These are phyloP conservation scores for Sula dactylatra DNA, from an alignment of 2,113 vertebrate species.

Conservation along the genomic window DNA sequence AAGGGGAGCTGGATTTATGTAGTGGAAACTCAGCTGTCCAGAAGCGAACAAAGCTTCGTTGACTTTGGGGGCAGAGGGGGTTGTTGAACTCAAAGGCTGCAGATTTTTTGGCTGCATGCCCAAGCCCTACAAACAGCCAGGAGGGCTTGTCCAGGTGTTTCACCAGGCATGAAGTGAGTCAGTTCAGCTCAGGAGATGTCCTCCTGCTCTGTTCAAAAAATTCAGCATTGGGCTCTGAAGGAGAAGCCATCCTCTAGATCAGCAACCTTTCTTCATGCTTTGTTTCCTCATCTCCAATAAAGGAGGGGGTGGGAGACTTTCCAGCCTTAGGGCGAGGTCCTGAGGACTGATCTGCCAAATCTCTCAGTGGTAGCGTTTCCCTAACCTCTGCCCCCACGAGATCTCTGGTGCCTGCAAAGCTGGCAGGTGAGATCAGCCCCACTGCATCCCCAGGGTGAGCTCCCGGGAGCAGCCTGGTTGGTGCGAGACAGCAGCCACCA, in stretches of 20 bases:
- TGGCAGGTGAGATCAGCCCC: neutral
- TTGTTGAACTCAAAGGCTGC: neutral
- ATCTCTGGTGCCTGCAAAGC: neutral
- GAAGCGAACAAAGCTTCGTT: neutral
- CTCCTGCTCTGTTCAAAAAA: neutral
- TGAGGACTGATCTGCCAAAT: neutral
- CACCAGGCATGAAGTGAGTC: neutral
- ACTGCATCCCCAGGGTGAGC: neutral
- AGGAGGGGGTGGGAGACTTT: neutral
- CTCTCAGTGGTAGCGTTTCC: neutral
- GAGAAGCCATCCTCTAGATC: neutral
- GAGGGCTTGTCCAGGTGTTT: neutral
- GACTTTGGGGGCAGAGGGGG: neutral
- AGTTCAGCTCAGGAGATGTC: neutral
- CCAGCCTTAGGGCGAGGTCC: neutral
- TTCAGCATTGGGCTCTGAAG: neutral
- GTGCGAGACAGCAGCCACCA: neutral
- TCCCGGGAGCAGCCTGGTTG: accelerated
- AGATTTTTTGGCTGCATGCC: neutral
- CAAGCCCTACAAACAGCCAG: neutral
- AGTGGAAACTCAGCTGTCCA: neutral
- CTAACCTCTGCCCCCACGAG: neutral
- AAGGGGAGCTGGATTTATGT: neutral
- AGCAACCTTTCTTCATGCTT: accelerated
- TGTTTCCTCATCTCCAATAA: neutral